Base-by-base conservation (phyloP, 1,140 invertebrate genomes). In the Zelostemma sp. region DNA sequence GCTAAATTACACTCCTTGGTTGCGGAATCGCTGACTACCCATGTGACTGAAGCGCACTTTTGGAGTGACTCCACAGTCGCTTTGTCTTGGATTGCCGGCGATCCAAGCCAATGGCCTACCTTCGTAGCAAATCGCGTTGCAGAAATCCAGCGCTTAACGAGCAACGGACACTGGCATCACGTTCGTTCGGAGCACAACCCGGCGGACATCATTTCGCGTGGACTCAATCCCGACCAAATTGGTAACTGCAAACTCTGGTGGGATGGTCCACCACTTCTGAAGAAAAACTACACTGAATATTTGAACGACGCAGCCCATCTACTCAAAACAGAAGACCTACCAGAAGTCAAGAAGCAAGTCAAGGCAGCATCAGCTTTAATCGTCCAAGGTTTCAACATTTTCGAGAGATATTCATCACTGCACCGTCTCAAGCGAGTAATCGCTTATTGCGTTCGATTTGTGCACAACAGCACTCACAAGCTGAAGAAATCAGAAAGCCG, bases 61-160 rank as follows among this genome's bases (percentile, higher is more conserved):
- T 78, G 67, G 60, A 60, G 63, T 11, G 76, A 78, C 45, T 72
- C 69, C n/a, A 70, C 12, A 0, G 61, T 74, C 8, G 70, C 59
- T 0, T 49, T 76, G 12, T 4, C 53, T 18, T 77, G 70, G 73
- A 33, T 76, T 2, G 40, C n/a, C 18, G 35, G 40, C 6, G 25
- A 63, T 11, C 61, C 68, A 1, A 5, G 19, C n/a, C 12, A 14
- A 19, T 70, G 65, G 69, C 43, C 63, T 8, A 64, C 54, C 1
- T 76, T 73, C 28, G 73, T 75, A 3, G 40, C 49, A 0, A 75
- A 77, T 41, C 8, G 73, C 19, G 58, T 73, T 0, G 1, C 60
- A 11, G 46, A 71, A 19, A 68, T 73, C 21, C 63, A 71, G 21
- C 31, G 50, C 11, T 11, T 48, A 3, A 60, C 55, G 6, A 0